These are phyloP conservation scores for Lasioglossum pauxillum DNA, from an alignment of 2,888 invertebrate genomes.

Conservation along the genomic window DNA sequence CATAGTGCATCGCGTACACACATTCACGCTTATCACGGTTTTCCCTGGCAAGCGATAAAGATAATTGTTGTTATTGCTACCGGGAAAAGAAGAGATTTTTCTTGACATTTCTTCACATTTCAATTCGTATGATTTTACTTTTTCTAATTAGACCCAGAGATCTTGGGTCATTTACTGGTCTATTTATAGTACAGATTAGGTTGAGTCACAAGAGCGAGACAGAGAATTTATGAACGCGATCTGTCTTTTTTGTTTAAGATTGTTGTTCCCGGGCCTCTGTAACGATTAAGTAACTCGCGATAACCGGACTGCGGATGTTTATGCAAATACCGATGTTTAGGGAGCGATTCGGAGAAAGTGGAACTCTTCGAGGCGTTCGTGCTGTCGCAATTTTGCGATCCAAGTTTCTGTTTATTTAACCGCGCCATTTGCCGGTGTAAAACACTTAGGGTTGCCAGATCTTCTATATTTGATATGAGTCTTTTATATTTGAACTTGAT, in stretches of 20 bases:
- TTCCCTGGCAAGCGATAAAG: not conserved
- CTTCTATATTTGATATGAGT: no score
- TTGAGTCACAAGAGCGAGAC: not conserved
- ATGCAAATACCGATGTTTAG: not conserved
- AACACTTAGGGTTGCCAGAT: no score
- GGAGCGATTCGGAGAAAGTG: not conserved
- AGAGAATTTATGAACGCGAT: not conserved
- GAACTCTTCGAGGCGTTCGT: not conserved
- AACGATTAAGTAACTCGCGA: constrained; percentile 5
- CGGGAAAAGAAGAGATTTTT: not conserved
- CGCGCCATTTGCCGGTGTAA: no score
- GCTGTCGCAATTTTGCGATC: no score
- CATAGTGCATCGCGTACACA: not conserved
- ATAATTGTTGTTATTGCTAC: not conserved
- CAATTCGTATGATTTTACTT: not conserved
- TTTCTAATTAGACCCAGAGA: not conserved
- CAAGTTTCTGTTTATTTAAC: no score
- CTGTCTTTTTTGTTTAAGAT: not conserved
- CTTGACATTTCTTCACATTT: not conserved
- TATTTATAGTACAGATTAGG: constrained; percentile 1
- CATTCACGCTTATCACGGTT: not conserved
- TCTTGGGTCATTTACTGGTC: not conserved
- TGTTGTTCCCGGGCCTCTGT: not conserved
- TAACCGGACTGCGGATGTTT: not conserved
- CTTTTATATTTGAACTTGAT: no score